These are phyloP conservation scores for Ornithoptera alexandrae DNA, from an alignment of 2,888 invertebrate species.

Conservation along the genomic window DNA sequence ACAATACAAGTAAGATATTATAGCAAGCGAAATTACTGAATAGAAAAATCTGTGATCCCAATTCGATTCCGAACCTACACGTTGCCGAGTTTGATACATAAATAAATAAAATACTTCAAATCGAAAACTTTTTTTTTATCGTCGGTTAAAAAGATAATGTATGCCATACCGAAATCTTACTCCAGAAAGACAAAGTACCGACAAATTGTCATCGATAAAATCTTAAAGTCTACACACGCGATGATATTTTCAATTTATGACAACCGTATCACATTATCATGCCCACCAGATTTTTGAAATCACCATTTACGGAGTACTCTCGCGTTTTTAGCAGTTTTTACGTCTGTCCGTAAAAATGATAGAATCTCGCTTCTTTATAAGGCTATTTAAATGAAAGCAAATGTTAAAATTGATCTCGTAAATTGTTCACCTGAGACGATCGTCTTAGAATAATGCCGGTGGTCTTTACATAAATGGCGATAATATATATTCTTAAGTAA, in stretches of 20 bases:
- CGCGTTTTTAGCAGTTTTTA: conserved; percentile 3
- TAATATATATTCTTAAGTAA: background rate
- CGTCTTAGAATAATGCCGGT: background rate
- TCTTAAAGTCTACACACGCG: background rate
- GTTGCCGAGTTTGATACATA: no score
- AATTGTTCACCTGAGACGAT: background rate
- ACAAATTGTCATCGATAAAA: background rate
- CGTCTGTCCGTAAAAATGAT: background rate
- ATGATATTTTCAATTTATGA: conserved; percentile 7
- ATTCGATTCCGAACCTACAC: no score
- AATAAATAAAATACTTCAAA: no score
- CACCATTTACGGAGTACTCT: conserved; percentile 6
- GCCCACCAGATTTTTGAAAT: conserved; percentile 3
- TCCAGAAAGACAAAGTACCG: background rate
- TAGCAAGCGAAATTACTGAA: no score
- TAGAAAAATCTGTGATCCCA: no score
- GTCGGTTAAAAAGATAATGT: no score
- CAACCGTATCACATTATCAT: conserved; percentile 1
- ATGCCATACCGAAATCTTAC: no score
- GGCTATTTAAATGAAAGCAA: conserved; percentile 5
- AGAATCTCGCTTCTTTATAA: conserved; percentile 2
- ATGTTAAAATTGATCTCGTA: background rate
- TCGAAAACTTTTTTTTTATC: no score
- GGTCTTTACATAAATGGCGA: background rate
- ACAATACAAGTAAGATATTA: no score